phyloP scores from a whole-genome alignment of 2,797 vertebrate species.

The Selene dorsalis region DNA sequence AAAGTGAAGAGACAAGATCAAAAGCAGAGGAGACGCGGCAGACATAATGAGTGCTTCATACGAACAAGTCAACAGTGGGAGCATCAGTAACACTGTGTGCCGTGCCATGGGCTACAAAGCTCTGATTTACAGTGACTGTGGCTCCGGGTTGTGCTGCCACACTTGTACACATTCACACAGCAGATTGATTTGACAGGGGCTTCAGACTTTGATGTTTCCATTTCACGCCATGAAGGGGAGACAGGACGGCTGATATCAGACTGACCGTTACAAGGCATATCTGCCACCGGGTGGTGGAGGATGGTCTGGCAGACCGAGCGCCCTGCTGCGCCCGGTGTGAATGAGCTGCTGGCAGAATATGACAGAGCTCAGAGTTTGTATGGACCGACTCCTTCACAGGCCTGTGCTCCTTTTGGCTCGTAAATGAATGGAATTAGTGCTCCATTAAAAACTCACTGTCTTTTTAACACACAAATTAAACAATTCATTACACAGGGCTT shows the following conservation, averaged over 20 bases:
- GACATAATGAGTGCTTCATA: slow-evolving; percentile 8
- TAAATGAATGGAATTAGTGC: slow-evolving; percentile 57
- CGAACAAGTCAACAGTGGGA: slow-evolving; percentile 17
- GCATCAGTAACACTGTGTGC: neutral
- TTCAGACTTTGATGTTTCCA: slow-evolving; percentile 61
- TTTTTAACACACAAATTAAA: slow-evolving; percentile 6
- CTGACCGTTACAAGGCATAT: slow-evolving; percentile 37
- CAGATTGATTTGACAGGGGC: slow-evolving; percentile 53
- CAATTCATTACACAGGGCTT: neutral
- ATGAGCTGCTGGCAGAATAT: slow-evolving; percentile 49
- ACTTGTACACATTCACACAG: slow-evolving; percentile 28
- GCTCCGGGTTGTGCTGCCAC: neutral
- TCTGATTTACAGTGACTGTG: slow-evolving; percentile 13
- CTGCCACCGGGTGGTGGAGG: slow-evolving; percentile 19
- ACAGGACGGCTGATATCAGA: slow-evolving; percentile 46
- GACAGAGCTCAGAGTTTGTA: slow-evolving; percentile 20
- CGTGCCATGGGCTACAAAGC: neutral
- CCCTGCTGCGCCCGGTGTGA: slow-evolving; percentile 16
- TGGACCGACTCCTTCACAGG: slow-evolving; percentile 29
- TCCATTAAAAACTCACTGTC: slow-evolving; percentile 38
- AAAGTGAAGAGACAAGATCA: slow-evolving; percentile 9
- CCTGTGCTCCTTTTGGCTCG: neutral
- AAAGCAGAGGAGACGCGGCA: neutral
- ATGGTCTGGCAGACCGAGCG: neutral
- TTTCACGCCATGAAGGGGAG: slow-evolving; percentile 47